Evolutionary conservation across 2,888 invertebrate species (phyloP), one percentile per base, ranked within the genome.

Genomic region (Aplocera efformata): DNA sequence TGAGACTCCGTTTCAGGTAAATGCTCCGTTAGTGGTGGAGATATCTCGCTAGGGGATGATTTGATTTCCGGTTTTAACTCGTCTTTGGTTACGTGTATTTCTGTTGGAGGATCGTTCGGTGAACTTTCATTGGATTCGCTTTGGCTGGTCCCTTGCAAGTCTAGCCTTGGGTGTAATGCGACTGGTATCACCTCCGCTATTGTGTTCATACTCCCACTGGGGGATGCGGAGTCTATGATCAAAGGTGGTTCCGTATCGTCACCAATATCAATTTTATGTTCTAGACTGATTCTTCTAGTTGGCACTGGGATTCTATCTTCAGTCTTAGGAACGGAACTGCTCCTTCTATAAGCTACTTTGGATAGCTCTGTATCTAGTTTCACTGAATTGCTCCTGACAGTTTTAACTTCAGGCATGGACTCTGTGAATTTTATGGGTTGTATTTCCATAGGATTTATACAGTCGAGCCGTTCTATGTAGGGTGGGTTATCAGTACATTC

Each of bases 231-330:
- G 51, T 89, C 89, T 20, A 88, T 78, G 1, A 89, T 89, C 30
- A 89, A 56, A 1, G 89, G 89, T 0, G 89, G 89, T 59, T 89
- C 89, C 7, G 76, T 85, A 42, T 89, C 89, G 49, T 89, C 89
- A 0, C 84, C 79, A 10, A 88, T 88, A 55, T 88, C 88, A 26
- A 88, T 88, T 57, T 88, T 89, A 45, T 88, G 88, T 61, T 88
- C 88, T 1, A 88, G 64, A 49, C 86, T 88, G 29, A 85, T 80
- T 35, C 86, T 58, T 43, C 88, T 70, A 0, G 64, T 75, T 0
- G 85, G 84, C 32, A 80, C 54, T 0, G 70, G 56, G 0, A 81
- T 60, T 0, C 79, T 62, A 1, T 85, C 82, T 13, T 86, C 86
- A 0, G 70, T 70, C 60, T 88, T 86, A 1, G 86, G 86, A 0